Evolutionary conservation across 2,888 invertebrate species (phyloP), one percentile per base, ranked within the genome.

Genomic region (Nyleta sp.): DNA sequence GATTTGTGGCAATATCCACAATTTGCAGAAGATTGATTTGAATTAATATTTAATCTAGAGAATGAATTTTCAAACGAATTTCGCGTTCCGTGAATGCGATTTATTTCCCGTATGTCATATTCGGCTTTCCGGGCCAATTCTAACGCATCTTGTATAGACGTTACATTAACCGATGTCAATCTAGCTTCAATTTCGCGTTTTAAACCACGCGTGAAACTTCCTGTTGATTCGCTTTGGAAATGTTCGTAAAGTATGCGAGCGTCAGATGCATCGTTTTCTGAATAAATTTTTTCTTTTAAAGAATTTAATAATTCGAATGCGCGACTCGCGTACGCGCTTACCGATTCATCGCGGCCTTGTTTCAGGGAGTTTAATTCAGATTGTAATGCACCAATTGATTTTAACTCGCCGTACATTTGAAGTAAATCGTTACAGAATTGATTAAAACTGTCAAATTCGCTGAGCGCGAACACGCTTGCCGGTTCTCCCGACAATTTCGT

Each of bases 311-410:
- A n/a, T 5, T 50, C 52, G 8, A 65, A 8, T 0, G 57, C 59
- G 11, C 73, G 64, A 20, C 64, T 65, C 2, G 35, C 55, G 28
- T 33, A 73, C 5, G 11, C 6, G n/a, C 18, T 20, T 0, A 73
- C 73, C 1, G 18, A 2, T 48, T 73, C 65, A 10, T 3, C 1
- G 0, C 0, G 8, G 2, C 2, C 1, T 13, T 73, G 73, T 4
- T 11, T 13, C 2, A 59, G 13, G 0, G 18, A 18, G 0, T 65
- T 5, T 4, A 73, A 15, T 6, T 59, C 65, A 1, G 57, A 13
- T 17, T 57, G 40, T 1, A 64, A 6, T 1, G 42, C 10, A 0
- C 20, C 4, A 1, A 18, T 5, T 1, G 52, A 60, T 8, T 44
- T 48, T 3, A 15, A 35, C 24, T 57, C 42, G 1, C 65, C 73